Evolutionary conservation across 2,888 invertebrate species (phyloP).

Genomic region (Chaetogeoica ovagalla): DNA sequence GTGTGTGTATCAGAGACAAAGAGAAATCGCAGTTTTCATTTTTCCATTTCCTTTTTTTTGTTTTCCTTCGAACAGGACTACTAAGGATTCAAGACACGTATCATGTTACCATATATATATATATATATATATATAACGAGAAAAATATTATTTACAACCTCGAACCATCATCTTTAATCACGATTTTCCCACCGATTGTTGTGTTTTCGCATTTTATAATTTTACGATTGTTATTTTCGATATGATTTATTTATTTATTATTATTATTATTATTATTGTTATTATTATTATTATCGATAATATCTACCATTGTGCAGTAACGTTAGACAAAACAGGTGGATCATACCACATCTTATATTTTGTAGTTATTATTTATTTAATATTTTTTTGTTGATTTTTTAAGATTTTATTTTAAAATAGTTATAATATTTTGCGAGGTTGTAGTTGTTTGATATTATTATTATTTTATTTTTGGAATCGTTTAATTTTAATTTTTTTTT

Average conservation of each 20-base stretch:
- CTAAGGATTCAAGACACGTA: not conserved
- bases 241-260: slow-evolving; percentile 22
- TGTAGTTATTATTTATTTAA: no score
- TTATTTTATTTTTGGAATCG: no score
- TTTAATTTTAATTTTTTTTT: no score
- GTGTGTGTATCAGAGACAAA: no score
- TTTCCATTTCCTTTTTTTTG: no score
- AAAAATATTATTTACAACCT: slow-evolving; percentile 27
- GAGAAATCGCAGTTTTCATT: no score
- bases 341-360: no score
- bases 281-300: slow-evolving; percentile 16
- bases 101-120: slow-evolving; percentile 50
- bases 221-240: slow-evolving; percentile 42
- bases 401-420: no score
- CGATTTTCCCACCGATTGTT: slow-evolving; percentile 32
- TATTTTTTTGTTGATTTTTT: no score
- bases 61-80: not conserved
- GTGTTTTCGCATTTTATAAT: slow-evolving; percentile 34
- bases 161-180: slow-evolving; percentile 20
- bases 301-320: slow-evolving; percentile 30
- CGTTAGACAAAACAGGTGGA: slow-evolving; percentile 5
- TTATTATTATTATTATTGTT: slow-evolving; percentile 11
- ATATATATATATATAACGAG: no score
- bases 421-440: no score
- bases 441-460: no score